Evolutionary conservation across 2,888 invertebrate genomes (phyloP), one percentile per base, ranked within the genome.

Genomic region (Campaea margaritaria): DNA sequence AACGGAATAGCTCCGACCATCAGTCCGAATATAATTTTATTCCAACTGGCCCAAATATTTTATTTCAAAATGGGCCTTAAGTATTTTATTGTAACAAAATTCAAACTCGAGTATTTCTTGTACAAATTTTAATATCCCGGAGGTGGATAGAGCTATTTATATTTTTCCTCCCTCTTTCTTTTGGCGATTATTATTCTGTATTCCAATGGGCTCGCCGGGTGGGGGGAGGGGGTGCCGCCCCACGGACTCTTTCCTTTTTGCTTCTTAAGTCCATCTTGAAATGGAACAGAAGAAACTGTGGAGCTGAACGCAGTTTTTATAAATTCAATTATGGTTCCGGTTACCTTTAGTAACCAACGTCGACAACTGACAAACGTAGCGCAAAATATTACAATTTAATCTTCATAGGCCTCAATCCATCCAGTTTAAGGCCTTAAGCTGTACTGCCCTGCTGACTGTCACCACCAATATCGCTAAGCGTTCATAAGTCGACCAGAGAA

Each of bases 181-280:
- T 91, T 87, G 89, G 91, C 88, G 92, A 91, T 91, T 91, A 91
- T 92, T 92, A 91, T 91, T 91, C 92, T 91, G 92, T 90, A 86
- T 91, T 91, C 87, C 87, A 82, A 88, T 87, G 87, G 88, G 87
- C 78, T 72, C 59, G 76, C 36, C 10, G 79, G 79, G 78, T 34
- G 27, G 59, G 73, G 74, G 72, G 77, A 5, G 21, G 21, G 21
- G 21, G 81, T 66, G 70, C 75, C 84, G 74, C 86, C 89, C 90
- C 83, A 74, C 68, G 83, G 84, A 91, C 92, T 91, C 91, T 92
- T 91, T 91, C 92, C 91, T 92, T 92, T 92, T 92, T 91, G 92
- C 91, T 92, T 91, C 92, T 91, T 91, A 92, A 92, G 92, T 92
- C 92, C 92, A 92, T 92, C 92, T 91, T 90, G 91, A 90, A 86